Evolutionary conservation across 2,797 vertebrate species (phyloP).

Genomic region (Sebastolobus alascanus): DNA sequence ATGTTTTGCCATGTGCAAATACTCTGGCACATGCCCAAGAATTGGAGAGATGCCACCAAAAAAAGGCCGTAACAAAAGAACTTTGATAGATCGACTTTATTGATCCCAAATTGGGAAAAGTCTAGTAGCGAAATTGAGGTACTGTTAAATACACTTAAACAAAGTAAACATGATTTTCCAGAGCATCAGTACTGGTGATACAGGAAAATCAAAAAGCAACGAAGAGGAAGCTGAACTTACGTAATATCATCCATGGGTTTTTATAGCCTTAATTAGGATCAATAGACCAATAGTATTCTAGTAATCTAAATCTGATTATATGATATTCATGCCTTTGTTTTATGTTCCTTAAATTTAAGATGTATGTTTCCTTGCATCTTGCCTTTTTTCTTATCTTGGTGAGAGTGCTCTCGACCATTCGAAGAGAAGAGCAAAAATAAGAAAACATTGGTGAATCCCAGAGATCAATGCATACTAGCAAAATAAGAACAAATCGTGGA

Average conservation of each 20-base stretch:
- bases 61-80: neutral
- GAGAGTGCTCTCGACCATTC: neutral
- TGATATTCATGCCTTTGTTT: neutral
- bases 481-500: neutral
- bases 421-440: too few species aligned
- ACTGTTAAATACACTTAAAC: neutral
- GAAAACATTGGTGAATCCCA: neutral
- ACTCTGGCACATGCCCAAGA: neutral
- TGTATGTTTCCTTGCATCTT: fast-evolving
- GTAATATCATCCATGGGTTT: too few species aligned
- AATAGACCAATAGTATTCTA: too few species aligned
- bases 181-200: fast-evolving
- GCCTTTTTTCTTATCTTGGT: neutral
- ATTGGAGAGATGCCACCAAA: neutral
- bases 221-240: too few species aligned
- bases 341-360: neutral
- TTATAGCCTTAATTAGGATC: too few species aligned
- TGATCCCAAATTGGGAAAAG: too few species aligned
- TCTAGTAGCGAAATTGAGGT: neutral
- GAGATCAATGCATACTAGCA: neutral
- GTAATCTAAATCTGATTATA: neutral
- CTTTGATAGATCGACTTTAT: too few species aligned
- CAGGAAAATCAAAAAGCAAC: too few species aligned
- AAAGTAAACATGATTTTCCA: neutral
- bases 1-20: neutral